Evolutionary conservation across 1,140 invertebrate species (phyloP), one percentile per base, ranked within the genome.

Genomic region (Varroa destructor): DNA sequence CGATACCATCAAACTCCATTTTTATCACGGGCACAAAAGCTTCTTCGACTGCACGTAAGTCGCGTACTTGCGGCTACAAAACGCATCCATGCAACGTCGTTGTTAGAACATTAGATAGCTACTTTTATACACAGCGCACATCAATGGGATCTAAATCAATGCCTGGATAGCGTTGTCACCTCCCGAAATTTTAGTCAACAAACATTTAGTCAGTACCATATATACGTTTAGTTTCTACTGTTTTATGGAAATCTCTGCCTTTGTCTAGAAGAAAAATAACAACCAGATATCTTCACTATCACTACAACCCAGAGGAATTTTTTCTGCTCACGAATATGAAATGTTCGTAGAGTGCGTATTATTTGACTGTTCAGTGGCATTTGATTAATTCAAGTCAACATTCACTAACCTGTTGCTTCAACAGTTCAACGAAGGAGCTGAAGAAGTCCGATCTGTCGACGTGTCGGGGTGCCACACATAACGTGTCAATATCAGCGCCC

Each of bases 21-120:
- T 99, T 99, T 71, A 99, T 97, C 1, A 99, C 93, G 36, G 97
- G 97, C 71, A 99, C 97, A 83, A 92, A 99, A 0, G 97, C 97
- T 80, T 99, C 95, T 81, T 98, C 93, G 8, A 99, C 93, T 0
- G 91, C 87, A 5, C 55, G 46, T 5, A 71, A 40, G 14, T 55
- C 55, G 12, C 55, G 55, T 6, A 54, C 55, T 75, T 55, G 74
- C 70, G 71, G 78, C 77, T 79, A 51, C 71, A 74, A 72, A 71
- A 56, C 54, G 37, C 54, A 71, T 56, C 40, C n/a, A 42, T 71
- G 43, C 71, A 67, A 2, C n/a, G 10, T 72, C 12, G 75, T 72
- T 54, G 58, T 73, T 72, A 72, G 46, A 51, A 64, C 55, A 75
- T 73, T 67, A 72, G 74, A 73, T 51, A 55, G 55, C 10, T 55